Percentiles rank a stretch among this genome's conserved stretches.
Evolutionary conservation across 1,140 invertebrate species (phyloP).

Genomic region (Drosophila neocordata): DNA sequence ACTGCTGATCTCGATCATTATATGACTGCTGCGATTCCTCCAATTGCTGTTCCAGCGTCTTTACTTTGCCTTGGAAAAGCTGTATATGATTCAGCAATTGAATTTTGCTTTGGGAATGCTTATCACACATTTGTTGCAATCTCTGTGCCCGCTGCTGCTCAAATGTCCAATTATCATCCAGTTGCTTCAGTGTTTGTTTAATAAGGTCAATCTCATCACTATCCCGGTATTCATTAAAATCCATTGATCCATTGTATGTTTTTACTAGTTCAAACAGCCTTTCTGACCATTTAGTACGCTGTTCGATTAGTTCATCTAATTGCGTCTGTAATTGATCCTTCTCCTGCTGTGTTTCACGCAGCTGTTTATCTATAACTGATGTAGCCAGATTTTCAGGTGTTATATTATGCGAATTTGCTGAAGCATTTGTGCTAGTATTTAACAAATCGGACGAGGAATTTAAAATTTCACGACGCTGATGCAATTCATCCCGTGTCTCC

Average conservation of each 20-base stretch:
- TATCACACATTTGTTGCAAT: conserved; percentile 8
- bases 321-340: conserved; percentile 53
- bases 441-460: conserved; percentile 64
- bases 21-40: background rate
- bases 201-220: conserved; percentile 10
- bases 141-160: conserved; percentile 5
- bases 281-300: conserved; percentile 20
- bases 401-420: conserved; percentile 44
- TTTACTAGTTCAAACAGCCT: conserved; percentile 4
- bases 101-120: background rate
- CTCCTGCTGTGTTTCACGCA: conserved; percentile 75
- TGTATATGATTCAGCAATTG: background rate
- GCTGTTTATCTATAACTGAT: conserved; percentile 71
- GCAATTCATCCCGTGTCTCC: conserved; percentile 55
- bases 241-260: background rate
- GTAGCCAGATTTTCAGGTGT: conserved; percentile 70
- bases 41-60: background rate
- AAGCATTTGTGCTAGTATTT: conserved; percentile 14
- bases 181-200: background rate
- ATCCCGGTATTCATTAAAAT: background rate
- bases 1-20: background rate
- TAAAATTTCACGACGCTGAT: conserved; percentile 47
- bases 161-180: background rate
- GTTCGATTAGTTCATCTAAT: conserved; percentile 11
- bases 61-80: background rate